phyloP scores from a whole-genome alignment of 2,113 vertebrate genomes.

The Plestiodon gilberti region DNA sequence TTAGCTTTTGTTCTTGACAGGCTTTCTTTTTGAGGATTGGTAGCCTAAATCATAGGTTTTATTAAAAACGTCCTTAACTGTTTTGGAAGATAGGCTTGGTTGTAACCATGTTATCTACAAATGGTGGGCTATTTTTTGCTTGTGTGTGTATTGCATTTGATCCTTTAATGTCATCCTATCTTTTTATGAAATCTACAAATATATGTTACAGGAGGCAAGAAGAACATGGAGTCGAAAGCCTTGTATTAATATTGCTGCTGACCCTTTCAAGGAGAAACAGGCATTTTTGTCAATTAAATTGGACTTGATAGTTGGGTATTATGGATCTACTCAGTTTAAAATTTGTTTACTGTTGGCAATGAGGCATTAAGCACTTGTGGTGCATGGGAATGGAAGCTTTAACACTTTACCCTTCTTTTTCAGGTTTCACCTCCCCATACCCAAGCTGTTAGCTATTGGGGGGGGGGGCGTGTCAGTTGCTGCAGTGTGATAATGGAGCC shows the following conservation, averaged over 20 bases:
- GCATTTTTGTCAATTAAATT: conserved; percentile 48
- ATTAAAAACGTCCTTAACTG: not conserved
- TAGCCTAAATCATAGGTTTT: not conserved
- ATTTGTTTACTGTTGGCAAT: conserved; percentile 56
- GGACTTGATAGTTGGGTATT: conserved; percentile 42
- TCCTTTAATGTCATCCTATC: not conserved
- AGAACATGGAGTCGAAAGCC: not conserved
- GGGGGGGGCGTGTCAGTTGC: no score
- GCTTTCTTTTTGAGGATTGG: not conserved
- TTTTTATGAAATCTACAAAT: conserved; percentile 9
- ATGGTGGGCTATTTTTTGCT: not conserved
- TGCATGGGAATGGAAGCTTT: not conserved
- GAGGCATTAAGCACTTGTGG: not conserved
- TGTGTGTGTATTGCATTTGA: not conserved
- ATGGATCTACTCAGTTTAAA: conserved; percentile 44
- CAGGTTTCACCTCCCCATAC: no score
- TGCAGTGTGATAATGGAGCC: no score
- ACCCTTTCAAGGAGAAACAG: conserved; percentile 38
- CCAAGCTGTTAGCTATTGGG: no score
- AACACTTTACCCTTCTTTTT: no score
- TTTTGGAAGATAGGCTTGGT: not conserved
- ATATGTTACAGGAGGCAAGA: not conserved
- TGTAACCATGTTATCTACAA: not conserved
- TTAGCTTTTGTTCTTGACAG: not conserved
- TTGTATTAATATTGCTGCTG: conserved; percentile 24